Evolutionary conservation across 2,113 vertebrate genomes (phyloP).

Genomic region (Illadopsis cleaveri): DNA sequence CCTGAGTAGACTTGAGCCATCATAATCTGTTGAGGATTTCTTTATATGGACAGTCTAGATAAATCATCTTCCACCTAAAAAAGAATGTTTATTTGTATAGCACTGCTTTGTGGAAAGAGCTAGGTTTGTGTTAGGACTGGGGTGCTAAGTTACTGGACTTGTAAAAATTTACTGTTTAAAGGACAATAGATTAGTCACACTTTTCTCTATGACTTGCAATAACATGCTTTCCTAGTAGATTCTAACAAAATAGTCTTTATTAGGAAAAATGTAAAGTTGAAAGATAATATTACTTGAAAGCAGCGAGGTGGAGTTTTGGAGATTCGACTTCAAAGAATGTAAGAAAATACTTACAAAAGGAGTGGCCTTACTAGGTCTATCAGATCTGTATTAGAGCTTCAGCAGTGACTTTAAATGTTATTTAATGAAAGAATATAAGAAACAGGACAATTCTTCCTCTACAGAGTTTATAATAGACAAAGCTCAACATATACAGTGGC

Average conservation of each 20-base stretch:
- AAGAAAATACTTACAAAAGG: not conserved
- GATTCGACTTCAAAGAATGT: not conserved
- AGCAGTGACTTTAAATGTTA: not conserved
- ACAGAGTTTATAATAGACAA: not conserved
- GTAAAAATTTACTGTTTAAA: not conserved
- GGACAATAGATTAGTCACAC: not conserved
- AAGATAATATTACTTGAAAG: not conserved
- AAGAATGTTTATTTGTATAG: accelerated
- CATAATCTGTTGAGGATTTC: not conserved
- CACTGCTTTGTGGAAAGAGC: not conserved
- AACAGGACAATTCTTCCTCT: not conserved
- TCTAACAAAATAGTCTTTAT: not conserved
- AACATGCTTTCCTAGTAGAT: not conserved
- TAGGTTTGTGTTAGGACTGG: not conserved
- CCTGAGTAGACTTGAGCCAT: not conserved
- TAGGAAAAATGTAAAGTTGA: not conserved
- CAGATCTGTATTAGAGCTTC: not conserved
- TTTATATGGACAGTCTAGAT: not conserved
- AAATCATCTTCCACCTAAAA: not conserved
- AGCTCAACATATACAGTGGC: not conserved
- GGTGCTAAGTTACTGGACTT: not conserved
- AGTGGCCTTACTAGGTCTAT: not conserved
- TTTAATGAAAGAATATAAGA: not conserved
- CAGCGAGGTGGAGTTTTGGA: not conserved
- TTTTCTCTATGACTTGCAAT: not conserved